phyloP scores from a whole-genome alignment of 1,140 invertebrate genomes.

The Trichonephila inaurata region DNA sequence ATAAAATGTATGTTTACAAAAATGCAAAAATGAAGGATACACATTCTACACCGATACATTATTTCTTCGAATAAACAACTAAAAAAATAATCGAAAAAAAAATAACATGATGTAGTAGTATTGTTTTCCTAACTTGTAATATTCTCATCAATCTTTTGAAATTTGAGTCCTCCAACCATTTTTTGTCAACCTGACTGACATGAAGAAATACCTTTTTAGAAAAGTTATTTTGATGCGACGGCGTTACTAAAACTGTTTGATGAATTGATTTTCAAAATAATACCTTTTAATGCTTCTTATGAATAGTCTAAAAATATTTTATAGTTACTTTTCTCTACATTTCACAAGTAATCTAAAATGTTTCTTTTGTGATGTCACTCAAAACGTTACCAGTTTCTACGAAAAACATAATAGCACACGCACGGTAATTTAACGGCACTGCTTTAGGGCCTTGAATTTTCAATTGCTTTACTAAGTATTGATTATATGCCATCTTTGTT shows the following conservation, averaged over 20 bases:
- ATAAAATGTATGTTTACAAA: no score
- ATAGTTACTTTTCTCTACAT: background rate
- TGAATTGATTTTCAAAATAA: conserved; percentile 3
- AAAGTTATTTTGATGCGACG: background rate
- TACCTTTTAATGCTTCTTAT: background rate
- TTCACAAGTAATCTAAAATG: background rate
- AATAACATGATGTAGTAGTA: no score
- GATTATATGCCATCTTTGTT: no score
- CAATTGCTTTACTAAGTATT: no score
- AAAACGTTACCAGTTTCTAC: background rate
- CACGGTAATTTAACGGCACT: background rate
- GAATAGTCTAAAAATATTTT: background rate
- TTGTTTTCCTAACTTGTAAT: no score
- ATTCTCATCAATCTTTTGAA: no score
- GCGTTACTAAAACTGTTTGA: background rate
- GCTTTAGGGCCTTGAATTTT: background rate
- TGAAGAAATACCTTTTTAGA: background rate
- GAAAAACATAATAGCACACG: background rate
- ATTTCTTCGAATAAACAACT: no score
- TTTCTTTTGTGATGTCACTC: background rate
- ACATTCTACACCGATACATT: no score
- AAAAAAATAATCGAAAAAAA: no score
- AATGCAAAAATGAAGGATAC: no score
- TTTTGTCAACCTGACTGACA: background rate
- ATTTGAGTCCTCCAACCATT: background rate